These are phyloP conservation scores for Cyphomyrmex costatus DNA, from an alignment of 1,140 invertebrate species.

Conservation along the genomic window DNA sequence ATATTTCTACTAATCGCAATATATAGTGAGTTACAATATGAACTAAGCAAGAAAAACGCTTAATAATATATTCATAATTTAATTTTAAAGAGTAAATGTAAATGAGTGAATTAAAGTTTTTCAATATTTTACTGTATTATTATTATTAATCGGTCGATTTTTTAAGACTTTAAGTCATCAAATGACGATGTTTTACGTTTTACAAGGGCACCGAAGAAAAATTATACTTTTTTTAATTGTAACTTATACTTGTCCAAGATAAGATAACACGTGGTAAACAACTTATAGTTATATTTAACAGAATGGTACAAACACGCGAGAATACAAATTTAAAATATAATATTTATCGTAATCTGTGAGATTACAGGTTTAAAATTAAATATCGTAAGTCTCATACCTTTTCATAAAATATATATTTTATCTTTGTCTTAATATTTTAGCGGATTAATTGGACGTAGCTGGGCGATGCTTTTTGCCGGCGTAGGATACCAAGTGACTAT, in stretches of 20 bases:
- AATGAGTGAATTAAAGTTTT: slow-evolving; percentile 5
- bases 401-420: slow-evolving; percentile 7
- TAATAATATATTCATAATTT: background rate
- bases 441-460: slow-evolving; percentile 97
- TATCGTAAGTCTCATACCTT: background rate
- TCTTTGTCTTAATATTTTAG: slow-evolving; percentile 85
- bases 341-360: background rate
- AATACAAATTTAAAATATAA: too few relatives aligned
- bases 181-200: background rate
- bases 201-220: background rate
- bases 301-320: background rate
- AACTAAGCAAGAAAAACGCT: background rate
- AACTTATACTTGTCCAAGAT: slow-evolving; percentile 3
- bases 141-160: slow-evolving; percentile 1
- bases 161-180: background rate
- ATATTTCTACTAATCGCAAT: background rate
- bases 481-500: slow-evolving; percentile 95
- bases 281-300: background rate
- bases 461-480: slow-evolving; percentile 98
- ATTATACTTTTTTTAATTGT: background rate
- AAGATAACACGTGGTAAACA: slow-evolving; percentile 37
- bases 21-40: background rate
- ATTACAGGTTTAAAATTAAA: background rate
- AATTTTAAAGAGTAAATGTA: background rate
- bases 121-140: slow-evolving; percentile 1